A percentile compares a stretch with the other conserved stretches of the same genome.
Evolutionary conservation across 1,140 invertebrate species (phyloP).

Genomic region (Drosophila fuyamai): DNA sequence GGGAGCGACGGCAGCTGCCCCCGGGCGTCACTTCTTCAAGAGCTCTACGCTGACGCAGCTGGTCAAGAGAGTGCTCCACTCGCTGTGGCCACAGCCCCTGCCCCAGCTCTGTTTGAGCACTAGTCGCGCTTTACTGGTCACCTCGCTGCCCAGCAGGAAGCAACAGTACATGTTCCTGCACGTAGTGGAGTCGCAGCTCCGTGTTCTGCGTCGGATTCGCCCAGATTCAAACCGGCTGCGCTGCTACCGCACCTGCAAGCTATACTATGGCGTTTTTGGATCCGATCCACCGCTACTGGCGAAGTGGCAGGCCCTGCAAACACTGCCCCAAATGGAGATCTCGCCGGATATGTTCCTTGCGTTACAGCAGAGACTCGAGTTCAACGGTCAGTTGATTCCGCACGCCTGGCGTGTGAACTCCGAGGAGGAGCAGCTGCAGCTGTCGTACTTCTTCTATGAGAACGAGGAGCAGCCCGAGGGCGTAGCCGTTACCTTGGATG

Average conservation of each 20-base stretch:
- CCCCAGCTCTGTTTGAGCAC: slow-evolving; percentile 25
- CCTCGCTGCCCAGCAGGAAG: slow-evolving; percentile 48
- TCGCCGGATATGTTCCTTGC: slow-evolving; percentile 57
- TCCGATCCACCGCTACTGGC: slow-evolving; percentile 14
- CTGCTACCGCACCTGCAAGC: slow-evolving; percentile 50
- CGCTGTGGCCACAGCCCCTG: slow-evolving; percentile 43
- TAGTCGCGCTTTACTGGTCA: slow-evolving; percentile 49
- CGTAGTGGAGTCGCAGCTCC: slow-evolving; percentile 64
- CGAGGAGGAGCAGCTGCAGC: slow-evolving; percentile 37
- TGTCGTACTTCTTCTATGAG: slow-evolving; percentile 67
- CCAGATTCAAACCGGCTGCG: slow-evolving; percentile 18
- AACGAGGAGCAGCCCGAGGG: slow-evolving; percentile 24
- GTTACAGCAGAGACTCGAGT: slow-evolving; percentile 26
- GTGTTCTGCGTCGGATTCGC: slow-evolving; percentile 48
- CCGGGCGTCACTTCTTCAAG: slow-evolving; percentile 45
- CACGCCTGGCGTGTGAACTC: slow-evolving; percentile 39
- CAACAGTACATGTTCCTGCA: slow-evolving; percentile 65
- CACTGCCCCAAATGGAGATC: slow-evolving; percentile 58
- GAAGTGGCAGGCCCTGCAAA: slow-evolving; percentile 51
- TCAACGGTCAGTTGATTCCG: slow-evolving; percentile 38
- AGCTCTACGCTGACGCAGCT: slow-evolving; percentile 51
- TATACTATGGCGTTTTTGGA: slow-evolving; percentile 47
- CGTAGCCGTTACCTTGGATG: no score
- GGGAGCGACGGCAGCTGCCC: background rate
- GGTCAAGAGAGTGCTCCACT: slow-evolving; percentile 42